These are phyloP conservation scores for Charaxes varanes DNA, from an alignment of 1,140 invertebrate genomes.

Conservation along the genomic window DNA sequence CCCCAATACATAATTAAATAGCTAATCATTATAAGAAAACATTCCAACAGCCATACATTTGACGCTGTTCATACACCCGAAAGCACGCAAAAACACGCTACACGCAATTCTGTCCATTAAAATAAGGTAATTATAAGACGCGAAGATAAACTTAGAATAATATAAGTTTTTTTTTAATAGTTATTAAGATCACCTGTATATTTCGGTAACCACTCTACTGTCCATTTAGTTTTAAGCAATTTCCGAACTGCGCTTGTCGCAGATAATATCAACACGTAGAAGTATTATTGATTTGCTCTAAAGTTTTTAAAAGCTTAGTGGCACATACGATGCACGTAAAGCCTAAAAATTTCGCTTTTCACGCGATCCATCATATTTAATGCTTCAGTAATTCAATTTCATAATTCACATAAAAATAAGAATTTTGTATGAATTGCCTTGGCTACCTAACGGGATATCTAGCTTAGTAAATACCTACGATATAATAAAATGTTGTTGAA, in stretches of 20 bases:
- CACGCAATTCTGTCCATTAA: slow-evolving; percentile 72
- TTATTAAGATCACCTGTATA: slow-evolving; percentile 39
- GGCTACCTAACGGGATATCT: slow-evolving; percentile 22
- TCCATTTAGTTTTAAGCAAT: slow-evolving; percentile 54
- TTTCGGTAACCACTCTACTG: slow-evolving; percentile 54
- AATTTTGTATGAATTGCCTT: slow-evolving; percentile 30
- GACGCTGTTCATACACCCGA: slow-evolving; percentile 21
- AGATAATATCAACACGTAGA: no score
- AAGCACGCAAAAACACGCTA: slow-evolving; percentile 55
- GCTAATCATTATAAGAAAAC: no score
- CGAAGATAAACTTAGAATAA: slow-evolving; percentile 12
- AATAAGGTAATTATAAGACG: slow-evolving; percentile 48
- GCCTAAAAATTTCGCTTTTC: slow-evolving; percentile 15
- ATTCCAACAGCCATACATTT: no score
- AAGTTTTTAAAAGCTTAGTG: slow-evolving; percentile 15
- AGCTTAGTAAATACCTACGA: slow-evolving; percentile 27
- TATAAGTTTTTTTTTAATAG: slow-evolving; percentile 21
- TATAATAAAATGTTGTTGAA: slow-evolving; percentile 42
- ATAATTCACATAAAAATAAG: slow-evolving; percentile 16
- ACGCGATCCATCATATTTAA: slow-evolving; percentile 13
- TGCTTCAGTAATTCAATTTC: slow-evolving; percentile 15
- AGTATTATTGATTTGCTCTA: no score
- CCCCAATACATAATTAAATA: slow-evolving; percentile 4
- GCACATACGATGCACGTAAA: slow-evolving; percentile 3
- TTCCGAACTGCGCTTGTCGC: slow-evolving; percentile 10